These are phyloP conservation scores for Helostoma temminkii DNA, from an alignment of 2,797 vertebrate genomes.

Conservation along the genomic window DNA sequence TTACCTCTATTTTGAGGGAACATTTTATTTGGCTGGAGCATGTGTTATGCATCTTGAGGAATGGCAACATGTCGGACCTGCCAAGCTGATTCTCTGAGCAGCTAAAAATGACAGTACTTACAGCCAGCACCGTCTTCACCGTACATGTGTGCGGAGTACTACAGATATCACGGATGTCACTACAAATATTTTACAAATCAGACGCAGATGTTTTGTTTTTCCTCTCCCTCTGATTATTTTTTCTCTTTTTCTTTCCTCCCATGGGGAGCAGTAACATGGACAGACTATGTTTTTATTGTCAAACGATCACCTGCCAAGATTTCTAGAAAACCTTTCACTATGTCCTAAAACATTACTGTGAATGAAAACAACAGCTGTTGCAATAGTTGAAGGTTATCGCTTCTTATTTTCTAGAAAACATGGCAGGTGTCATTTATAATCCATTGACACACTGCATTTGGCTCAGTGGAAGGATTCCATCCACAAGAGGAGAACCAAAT, in stretches of 20 bases:
- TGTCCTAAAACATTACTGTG: constrained; percentile 39
- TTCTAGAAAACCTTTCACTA: constrained; percentile 46
- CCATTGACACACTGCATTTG: constrained; percentile 58
- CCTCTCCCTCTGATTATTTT: constrained; percentile 50
- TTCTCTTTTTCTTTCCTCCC: constrained; percentile 7
- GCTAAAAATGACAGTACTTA: constrained; percentile 61
- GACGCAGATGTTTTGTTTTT: constrained; percentile 54
- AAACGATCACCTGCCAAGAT: constrained; percentile 45
- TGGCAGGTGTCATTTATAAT: constrained; percentile 73
- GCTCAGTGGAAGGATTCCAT: constrained; percentile 41
- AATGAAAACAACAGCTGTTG: constrained; percentile 62
- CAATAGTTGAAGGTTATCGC: constrained; percentile 65
- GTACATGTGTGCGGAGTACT: constrained; percentile 10
- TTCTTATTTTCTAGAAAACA: constrained; percentile 60
- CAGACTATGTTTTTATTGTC: constrained; percentile 51
- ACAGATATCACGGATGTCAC: constrained; percentile 60
- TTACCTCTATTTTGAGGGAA: constrained; percentile 66
- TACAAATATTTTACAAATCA: constrained; percentile 60
- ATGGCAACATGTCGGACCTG: constrained; percentile 64
- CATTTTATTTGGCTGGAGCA: constrained; percentile 62
- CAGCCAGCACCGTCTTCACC: constrained; percentile 47
- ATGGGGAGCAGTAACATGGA: constrained; percentile 21
- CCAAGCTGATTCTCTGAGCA: constrained; percentile 60
- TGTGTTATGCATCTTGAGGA: constrained; percentile 58
- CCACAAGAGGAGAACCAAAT: constrained; percentile 53